These are phyloP conservation scores for Thamnophis sirtalis DNA, from an alignment of 2,113 vertebrate species.

Conservation along the genomic window DNA sequence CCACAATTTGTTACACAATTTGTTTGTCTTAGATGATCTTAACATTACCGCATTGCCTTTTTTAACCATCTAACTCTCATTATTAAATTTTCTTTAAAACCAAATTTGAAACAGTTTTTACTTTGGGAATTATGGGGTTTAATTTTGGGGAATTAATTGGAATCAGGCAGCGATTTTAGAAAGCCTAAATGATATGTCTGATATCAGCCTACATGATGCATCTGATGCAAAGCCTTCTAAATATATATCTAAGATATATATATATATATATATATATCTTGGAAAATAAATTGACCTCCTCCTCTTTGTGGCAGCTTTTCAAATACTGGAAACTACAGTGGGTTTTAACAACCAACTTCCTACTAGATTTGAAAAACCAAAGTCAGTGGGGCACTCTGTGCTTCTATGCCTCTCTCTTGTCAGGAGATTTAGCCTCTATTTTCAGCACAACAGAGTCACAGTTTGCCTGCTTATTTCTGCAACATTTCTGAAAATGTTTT, in stretches of 20 bases:
- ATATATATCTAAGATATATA: not conserved
- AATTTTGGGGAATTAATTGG: not conserved
- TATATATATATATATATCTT: too few species aligned
- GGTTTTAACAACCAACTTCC: too few species aligned
- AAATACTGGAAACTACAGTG: too few species aligned
- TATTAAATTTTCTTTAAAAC: not conserved
- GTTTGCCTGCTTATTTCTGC: not conserved
- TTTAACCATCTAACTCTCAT: not conserved
- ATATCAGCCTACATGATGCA: too few species aligned
- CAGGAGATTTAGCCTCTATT: not conserved
- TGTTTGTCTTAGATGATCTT: not conserved
- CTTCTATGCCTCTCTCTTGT: not conserved
- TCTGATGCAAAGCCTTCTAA: not conserved
- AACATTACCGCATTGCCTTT: not conserved
- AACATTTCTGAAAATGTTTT: not conserved
- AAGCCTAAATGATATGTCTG: not conserved
- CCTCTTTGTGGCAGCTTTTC: too few species aligned
- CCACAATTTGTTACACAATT: not conserved
- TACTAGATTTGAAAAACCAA: too few species aligned
- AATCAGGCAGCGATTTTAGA: not conserved
- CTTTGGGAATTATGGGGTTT: not conserved
- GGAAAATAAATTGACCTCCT: too few species aligned
- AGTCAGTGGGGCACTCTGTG: not conserved
- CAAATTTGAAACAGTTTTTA: not conserved
- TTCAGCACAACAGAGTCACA: not conserved